phyloP scores from a whole-genome alignment of 2,797 vertebrate species.

The Danio aesculapii region DNA sequence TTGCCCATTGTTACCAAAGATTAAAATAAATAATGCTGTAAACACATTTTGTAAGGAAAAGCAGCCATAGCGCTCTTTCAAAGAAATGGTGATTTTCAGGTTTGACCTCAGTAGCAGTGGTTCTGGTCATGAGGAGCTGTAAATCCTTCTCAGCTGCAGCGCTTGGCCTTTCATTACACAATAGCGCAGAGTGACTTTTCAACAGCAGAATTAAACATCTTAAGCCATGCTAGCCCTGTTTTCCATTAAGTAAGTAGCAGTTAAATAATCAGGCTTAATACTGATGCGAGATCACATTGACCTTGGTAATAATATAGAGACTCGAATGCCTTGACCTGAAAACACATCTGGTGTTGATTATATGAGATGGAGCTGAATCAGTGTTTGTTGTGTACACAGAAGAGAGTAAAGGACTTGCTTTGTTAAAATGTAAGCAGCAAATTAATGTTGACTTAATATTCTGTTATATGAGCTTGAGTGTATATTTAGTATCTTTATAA shows the following conservation, averaged over 20 bases:
- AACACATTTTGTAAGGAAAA: constrained; percentile 20
- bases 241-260: neutral
- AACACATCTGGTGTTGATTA: neutral
- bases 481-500: no score
- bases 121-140: constrained; percentile 50
- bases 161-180: constrained; percentile 44
- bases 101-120: constrained; percentile 45
- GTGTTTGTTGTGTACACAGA: constrained; percentile 43
- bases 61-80: neutral
- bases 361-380: neutral
- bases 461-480: no score
- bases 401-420: neutral
- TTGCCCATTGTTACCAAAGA: constrained; percentile 10
- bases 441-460: neutral
- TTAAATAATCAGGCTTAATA: neutral
- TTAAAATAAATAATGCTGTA: neutral
- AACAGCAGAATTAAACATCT: constrained; percentile 30
- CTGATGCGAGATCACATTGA: neutral
- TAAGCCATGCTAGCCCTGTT: constrained; percentile 16
- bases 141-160: constrained; percentile 53
- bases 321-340: neutral
- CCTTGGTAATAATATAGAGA: neutral
- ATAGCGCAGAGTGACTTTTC: constrained; percentile 35
- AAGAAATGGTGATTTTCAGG: constrained; percentile 19
- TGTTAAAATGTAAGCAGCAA: neutral